Conservation (phyloP, 2,888 invertebrate species). For the Priocnemis perturbator region DNA sequence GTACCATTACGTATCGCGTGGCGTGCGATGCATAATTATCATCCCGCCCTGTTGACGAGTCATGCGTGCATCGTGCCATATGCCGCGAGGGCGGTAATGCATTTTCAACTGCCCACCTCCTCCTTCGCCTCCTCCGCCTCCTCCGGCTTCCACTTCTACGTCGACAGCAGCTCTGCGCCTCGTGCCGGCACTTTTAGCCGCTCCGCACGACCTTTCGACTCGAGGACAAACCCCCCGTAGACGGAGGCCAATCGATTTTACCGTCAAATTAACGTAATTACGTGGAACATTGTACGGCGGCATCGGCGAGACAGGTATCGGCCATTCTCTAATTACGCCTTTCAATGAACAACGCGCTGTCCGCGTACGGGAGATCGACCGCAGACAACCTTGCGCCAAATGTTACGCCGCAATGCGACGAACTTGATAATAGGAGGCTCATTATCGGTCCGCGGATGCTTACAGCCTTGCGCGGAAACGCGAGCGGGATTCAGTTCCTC, state of each 20-base stretch:
- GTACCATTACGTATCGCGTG: constrained; percentile 69
- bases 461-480: no score
- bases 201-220: constrained; percentile 43
- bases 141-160: constrained; percentile 14
- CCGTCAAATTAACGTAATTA: constrained; percentile 44
- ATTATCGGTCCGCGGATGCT: no score
- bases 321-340: neutral
- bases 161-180: constrained; percentile 1
- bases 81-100: constrained; percentile 70
- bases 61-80: constrained; percentile 72
- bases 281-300: constrained; percentile 1
- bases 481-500: no score
- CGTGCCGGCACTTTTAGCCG: constrained; percentile 38
- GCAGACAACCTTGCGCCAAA: no score
- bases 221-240: constrained; percentile 28
- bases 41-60: constrained; percentile 69
- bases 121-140: constrained; percentile 29
- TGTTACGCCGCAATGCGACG: no score
- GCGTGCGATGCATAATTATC: constrained; percentile 75
- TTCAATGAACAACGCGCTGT: neutral
- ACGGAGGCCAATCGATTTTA: constrained; percentile 39
- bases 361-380: neutral
- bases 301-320: neutral
- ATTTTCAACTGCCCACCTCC: constrained; percentile 65
- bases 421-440: no score